Conservation (phyloP, 2,797 vertebrate species). For the Apogon hyalosoma region DNA sequence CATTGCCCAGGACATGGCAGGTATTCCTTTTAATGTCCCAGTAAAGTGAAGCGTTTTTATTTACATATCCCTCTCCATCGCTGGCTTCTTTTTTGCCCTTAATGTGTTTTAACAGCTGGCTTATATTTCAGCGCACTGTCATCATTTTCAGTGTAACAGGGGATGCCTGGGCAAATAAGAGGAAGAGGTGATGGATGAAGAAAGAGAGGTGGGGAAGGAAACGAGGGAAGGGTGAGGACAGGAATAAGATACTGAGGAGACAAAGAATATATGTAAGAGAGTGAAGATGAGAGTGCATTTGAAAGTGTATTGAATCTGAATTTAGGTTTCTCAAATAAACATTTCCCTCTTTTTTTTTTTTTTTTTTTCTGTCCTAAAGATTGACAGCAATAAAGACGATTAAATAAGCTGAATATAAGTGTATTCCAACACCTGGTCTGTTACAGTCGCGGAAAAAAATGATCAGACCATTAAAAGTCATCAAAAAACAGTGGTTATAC, state of each 20-base stretch:
- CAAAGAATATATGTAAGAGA: neutral
- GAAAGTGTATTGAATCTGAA: neutral
- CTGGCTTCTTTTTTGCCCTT: neutral
- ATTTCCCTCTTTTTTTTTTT: no score
- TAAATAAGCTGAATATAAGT: no score
- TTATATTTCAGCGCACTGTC: conserved; percentile 19
- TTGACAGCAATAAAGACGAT: no score
- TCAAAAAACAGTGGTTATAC: no score
- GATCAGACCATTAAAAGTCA: no score
- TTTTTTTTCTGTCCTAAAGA: no score
- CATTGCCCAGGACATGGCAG: no score
- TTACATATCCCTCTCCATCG: neutral
- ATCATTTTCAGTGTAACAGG: conserved; percentile 15
- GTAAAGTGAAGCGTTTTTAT: neutral
- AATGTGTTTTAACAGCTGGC: conserved; percentile 47
- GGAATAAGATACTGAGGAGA: conserved; percentile 6
- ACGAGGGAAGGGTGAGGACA: neutral
- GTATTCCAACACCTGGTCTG: no score
- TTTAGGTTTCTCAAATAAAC: no score
- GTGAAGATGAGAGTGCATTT: neutral
- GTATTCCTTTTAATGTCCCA: neutral
- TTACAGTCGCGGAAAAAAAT: no score
- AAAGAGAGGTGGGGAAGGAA: neutral
- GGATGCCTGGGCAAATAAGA: conserved; percentile 19
- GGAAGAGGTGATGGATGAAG: conserved; percentile 15